Evolutionary conservation across 2,113 vertebrate species (phyloP).

Genomic region (Anarhynchus alexandrinus): DNA sequence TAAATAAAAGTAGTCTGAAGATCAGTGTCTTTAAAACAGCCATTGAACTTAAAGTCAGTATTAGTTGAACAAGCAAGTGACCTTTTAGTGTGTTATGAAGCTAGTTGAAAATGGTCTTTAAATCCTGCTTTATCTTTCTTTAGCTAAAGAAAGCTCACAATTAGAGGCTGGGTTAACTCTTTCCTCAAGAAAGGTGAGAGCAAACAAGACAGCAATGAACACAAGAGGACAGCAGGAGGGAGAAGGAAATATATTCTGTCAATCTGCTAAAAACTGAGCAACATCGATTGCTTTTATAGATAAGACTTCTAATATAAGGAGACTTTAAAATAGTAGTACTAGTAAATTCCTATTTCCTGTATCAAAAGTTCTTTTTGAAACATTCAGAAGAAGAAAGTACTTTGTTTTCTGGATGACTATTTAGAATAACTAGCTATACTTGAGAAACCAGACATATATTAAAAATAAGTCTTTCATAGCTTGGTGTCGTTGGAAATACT

Average conservation of each 20-base stretch:
- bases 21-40: conserved; percentile 38
- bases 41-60: background rate
- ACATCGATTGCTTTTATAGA: background rate
- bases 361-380: background rate
- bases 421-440: background rate
- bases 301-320: background rate
- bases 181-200: background rate
- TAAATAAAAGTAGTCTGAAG: conserved; percentile 15
- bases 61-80: conserved; percentile 38
- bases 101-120: conserved; percentile 45
- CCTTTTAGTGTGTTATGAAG: conserved; percentile 40
- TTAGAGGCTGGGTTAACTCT: conserved; percentile 20
- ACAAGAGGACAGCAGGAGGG: background rate
- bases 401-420: background rate
- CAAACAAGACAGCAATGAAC: background rate
- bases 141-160: conserved; percentile 27
- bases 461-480: background rate
- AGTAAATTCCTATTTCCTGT: background rate
- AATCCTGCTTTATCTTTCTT: conserved; percentile 45
- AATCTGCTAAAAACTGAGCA: background rate
- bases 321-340: background rate
- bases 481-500: background rate
- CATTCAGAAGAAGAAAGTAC: background rate
- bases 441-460: background rate
- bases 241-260: background rate